phyloP scores from a whole-genome alignment of 30 jellyfish, hydroid and myxozoan species.

The Cassiopea xamachana region DNA sequence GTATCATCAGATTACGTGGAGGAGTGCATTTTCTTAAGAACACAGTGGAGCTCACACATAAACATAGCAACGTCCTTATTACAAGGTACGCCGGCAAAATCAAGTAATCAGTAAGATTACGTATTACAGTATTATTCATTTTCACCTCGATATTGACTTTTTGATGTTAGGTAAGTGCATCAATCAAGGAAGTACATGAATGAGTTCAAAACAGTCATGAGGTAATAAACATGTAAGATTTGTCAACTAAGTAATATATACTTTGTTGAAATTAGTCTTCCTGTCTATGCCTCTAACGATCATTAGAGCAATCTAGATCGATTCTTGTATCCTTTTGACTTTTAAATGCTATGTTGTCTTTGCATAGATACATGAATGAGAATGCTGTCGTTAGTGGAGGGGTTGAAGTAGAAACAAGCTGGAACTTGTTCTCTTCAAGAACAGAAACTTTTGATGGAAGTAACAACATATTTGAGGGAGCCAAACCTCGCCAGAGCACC shows the following conservation, averaged over 20 bases:
- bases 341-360: background rate
- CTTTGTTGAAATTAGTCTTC: no score
- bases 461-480: constrained; percentile 87
- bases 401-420: constrained; percentile 46
- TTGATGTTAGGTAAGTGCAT: no score
- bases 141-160: no score
- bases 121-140: no score
- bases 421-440: constrained; percentile 68
- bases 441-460: constrained; percentile 50
- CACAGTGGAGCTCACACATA: constrained; percentile 30
- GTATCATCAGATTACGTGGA: constrained; percentile 64
- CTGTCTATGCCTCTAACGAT: no score
- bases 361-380: constrained; percentile 60
- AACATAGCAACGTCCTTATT: constrained; percentile 71
- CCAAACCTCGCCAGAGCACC: constrained; percentile 78
- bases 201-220: no score
- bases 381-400: constrained; percentile 84
- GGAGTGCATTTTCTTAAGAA: constrained; percentile 65
- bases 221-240: no score
- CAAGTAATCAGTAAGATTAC: background rate
- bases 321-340: background rate
- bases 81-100: constrained; percentile 17
- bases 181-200: no score
- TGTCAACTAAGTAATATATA: no score
- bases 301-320: no score